phyloP scores from a whole-genome alignment of 1,140 invertebrate species.

The Drosophila kikkawai region DNA sequence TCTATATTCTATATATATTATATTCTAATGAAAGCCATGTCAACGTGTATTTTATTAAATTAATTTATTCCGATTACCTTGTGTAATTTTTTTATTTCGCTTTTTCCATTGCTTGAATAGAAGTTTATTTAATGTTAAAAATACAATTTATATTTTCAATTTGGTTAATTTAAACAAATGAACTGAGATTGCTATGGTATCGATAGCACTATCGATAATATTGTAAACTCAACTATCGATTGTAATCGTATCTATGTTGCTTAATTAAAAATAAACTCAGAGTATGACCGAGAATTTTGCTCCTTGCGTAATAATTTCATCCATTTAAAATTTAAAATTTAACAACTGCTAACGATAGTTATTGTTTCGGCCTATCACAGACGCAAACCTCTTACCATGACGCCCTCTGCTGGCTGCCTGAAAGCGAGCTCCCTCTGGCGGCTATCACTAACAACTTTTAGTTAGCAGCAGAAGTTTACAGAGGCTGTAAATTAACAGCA shows the following conservation, averaged over 20 bases:
- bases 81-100: background rate
- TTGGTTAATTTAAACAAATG: background rate
- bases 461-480: background rate
- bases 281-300: too few relatives aligned
- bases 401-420: background rate
- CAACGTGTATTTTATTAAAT: background rate
- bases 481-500: background rate
- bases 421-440: background rate
- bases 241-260: too few relatives aligned
- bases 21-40: background rate
- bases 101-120: background rate
- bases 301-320: too few relatives aligned
- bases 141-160: background rate
- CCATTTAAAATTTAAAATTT: too few relatives aligned
- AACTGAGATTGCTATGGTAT: too few relatives aligned
- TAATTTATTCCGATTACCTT: background rate
- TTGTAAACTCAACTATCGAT: too few relatives aligned
- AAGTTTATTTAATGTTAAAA: background rate
- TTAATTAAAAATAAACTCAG: too few relatives aligned
- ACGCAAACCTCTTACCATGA: background rate
- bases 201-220: background rate
- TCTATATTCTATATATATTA: too few relatives aligned
- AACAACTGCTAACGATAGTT: background rate
- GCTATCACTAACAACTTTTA: background rate
- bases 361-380: background rate